Base-by-base conservation (phyloP, 2,797 vertebrate species). In the Centroberyx gerrardi region DNA sequence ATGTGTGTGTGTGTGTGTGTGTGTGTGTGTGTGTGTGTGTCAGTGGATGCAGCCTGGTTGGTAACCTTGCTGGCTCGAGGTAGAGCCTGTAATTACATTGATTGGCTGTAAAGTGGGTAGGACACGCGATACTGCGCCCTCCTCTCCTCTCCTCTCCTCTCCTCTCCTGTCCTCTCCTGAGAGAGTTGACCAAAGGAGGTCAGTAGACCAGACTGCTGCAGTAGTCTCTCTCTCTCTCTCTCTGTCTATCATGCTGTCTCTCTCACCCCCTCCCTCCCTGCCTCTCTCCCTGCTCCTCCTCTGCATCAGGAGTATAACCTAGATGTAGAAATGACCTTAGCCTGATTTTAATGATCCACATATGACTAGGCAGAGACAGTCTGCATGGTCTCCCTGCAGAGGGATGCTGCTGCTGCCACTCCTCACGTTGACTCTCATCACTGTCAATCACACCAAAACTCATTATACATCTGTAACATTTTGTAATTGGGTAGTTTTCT, bases 161-260 rank as follows among this genome's bases (percentile, higher is more conserved):
- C 40, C 42, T 40, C 22, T 22, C 22, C 22, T 22, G 1, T 22
- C 22, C 22, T 22, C 52, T 61, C 40, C 42, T 40, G 44, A 64
- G 49, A 62, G 62, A 71, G 62, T 68, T 55, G 49, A 29, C 68
- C 76, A 73, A 87, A 87, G 68, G 75, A 90, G 90, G 90, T 93
- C 87, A 92, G 77, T 90, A 88, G 88, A 84, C 66, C 84, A 87
- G 86, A 59, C 83, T 80, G 73, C 46, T 93, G 93, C 90, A 88
- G 89, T 79, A 65, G 74, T 84, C 78, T 87, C 28, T 69, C 10
- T 52, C 14, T 60, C 8, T 42, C n/a, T 61, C 17, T 61, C 36
- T 61, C n/a, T 33, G 33, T 61, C 58, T 38, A 22, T 22, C 22
- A 22, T 1, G 4, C 15, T 38, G 5, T 52, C 71, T 71, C 48